These are phyloP conservation scores for Engystomops pustulosus DNA, from an alignment of 2,113 vertebrate species.

Conservation along the genomic window DNA sequence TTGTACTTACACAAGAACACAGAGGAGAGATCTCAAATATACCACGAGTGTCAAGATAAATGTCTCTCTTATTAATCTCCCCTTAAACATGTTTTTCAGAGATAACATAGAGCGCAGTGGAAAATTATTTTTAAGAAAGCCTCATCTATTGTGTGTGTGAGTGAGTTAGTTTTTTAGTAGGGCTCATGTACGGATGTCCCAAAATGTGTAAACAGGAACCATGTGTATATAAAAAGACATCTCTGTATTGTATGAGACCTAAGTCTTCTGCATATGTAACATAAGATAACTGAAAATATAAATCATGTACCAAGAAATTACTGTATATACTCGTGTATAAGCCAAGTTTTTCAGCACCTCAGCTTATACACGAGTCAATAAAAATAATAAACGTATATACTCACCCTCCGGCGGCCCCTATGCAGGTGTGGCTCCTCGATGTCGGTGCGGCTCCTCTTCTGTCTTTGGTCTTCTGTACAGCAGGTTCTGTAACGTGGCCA, in stretches of 20 bases:
- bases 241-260: background rate
- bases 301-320: no score
- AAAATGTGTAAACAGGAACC: background rate
- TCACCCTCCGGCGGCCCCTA: no score
- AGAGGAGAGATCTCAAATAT: background rate
- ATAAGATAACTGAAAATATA: background rate
- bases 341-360: no score
- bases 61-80: constrained; percentile 52
- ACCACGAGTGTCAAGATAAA: constrained; percentile 24
- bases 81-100: constrained; percentile 18
- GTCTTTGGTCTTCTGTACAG: no score
- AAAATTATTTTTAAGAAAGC: background rate
- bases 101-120: background rate
- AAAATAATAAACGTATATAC: no score
- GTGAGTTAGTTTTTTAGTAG: background rate
- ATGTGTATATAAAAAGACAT: background rate
- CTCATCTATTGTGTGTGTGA: background rate
- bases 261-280: background rate
- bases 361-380: no score
- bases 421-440: no score
- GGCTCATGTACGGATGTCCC: background rate
- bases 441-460: no score
- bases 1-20: constrained; percentile 53
- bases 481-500: no score
- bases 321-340: no score